Percentiles rank a stretch among this genome's conserved stretches.
Conservation (phyloP, 2,888 invertebrate genomes). For the Tiliacea aurago region DNA sequence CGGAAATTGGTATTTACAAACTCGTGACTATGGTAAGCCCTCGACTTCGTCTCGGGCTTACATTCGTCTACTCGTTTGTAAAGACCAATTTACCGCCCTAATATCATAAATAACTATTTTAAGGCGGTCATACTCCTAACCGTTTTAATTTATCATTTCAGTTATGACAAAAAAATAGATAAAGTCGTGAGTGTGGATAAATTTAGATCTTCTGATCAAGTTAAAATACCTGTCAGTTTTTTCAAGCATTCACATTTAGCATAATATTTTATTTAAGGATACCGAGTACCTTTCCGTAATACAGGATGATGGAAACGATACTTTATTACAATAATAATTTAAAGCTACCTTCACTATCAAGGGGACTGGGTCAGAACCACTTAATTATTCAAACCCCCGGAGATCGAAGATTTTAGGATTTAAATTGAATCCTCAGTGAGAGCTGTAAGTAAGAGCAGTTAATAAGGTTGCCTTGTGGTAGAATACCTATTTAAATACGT, state of each 20-base stretch:
- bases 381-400: slow-evolving; percentile 62
- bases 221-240: neutral
- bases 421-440: slow-evolving; percentile 57
- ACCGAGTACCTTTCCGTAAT: neutral
- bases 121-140: neutral
- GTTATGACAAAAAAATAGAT: neutral
- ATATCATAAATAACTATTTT: too few species aligned
- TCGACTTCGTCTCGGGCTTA: too few species aligned
- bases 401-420: slow-evolving; percentile 61
- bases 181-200: neutral
- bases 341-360: slow-evolving; percentile 44
- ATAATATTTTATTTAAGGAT: neutral
- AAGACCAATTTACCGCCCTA: too few species aligned
- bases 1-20: too few species aligned
- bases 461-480: slow-evolving; percentile 33
- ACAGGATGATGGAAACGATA: slow-evolving; percentile 32
- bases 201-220: neutral
- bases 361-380: slow-evolving; percentile 37
- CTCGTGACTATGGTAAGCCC: too few species aligned
- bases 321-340: slow-evolving; percentile 56
- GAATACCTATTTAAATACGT: slow-evolving; percentile 32
- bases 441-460: slow-evolving; percentile 38
- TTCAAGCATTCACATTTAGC: neutral
- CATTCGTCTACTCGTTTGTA: too few species aligned
- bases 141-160: neutral